phyloP scores from a whole-genome alignment of 2,888 invertebrate genomes.

The Aleiodes alternator region DNA sequence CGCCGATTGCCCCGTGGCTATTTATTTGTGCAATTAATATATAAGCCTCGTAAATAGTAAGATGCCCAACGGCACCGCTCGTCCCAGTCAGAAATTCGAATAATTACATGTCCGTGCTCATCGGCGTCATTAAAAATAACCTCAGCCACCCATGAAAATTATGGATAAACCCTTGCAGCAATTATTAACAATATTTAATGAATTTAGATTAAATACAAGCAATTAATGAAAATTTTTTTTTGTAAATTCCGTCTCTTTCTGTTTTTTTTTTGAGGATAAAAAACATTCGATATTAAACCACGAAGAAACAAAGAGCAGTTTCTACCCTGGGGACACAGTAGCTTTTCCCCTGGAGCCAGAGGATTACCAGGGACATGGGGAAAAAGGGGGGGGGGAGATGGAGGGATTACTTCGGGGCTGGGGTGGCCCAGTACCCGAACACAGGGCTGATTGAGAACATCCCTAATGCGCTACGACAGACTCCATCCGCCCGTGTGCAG shows the following conservation, averaged over 20 bases:
- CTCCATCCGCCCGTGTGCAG: conserved; percentile 75
- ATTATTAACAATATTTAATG: conserved; percentile 12
- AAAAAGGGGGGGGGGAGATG: conserved; percentile 49
- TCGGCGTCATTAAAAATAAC: conserved; percentile 64
- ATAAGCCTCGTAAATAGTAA: conserved; percentile 73
- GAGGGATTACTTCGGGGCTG: conserved; percentile 70
- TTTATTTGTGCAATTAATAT: conserved; percentile 75
- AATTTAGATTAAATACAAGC: conserved; percentile 1
- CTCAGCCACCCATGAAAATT: conserved; percentile 37
- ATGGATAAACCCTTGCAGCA: conserved; percentile 35
- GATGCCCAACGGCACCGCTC: conserved; percentile 57
- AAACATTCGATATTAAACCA: conserved; percentile 64
- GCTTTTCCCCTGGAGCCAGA: conserved; percentile 59
- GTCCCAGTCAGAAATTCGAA: conserved; percentile 62
- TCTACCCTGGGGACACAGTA: conserved; percentile 51
- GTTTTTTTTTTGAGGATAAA: conserved; percentile 46
- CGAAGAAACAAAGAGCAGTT: conserved; percentile 67
- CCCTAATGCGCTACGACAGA: conserved; percentile 78
- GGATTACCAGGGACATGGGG: conserved; percentile 66
- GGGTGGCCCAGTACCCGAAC: conserved; percentile 70
- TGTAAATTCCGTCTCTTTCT: too few species aligned
- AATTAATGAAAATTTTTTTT: conserved; percentile 3
- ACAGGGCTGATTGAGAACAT: conserved; percentile 77
- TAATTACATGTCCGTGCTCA: conserved; percentile 69
- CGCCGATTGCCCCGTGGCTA: conserved; percentile 62